Base-by-base conservation (phyloP, 2,113 vertebrate species). In the Malurus elegans region DNA sequence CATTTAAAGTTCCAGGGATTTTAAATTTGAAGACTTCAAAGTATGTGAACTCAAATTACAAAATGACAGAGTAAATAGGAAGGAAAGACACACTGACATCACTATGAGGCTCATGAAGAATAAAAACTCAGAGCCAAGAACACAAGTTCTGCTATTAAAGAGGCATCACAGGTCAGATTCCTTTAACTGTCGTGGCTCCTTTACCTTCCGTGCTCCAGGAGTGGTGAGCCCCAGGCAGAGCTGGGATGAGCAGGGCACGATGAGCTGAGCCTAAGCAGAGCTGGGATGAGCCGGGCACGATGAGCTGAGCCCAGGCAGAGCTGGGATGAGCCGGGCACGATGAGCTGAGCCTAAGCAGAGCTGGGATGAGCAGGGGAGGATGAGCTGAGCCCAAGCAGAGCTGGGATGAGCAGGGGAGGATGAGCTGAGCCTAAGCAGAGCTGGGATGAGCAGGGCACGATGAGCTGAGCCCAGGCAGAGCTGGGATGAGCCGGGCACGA, bases 81-180 rank as follows among this genome's bases (percentile, higher is more conserved):
- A 90, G 58, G 62, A n/a, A 58, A 38, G 29, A 10, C 45, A 47
- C 26, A 13, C 32, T 50, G 23, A 18, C 18, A 40, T 50, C 54
- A 4, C 71, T n/a, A 6, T 1, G 34, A 44, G 72, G 18, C 16
- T 65, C 1, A 0, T 12, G 29, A 23, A 18, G 29, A 58, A 21
- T 5, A 36, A 26, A 76, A 73, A n/a, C 8, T 10, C 32, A 53
- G 70, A 79, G 48, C 38, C 34, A 50, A 50, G 62, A 26, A 19
- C 74, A 45, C 60, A 13, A 24, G n/a, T 31, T 58, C 26, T 79
- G 45, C 45, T 48, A 4, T 19, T 62, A 6, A 40, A 48, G 13
- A 76, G 29, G 47, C 26, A 50, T 6, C 42, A 3, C 1, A 48
- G 76, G n/a, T 71, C 18, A 20, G 34, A 28, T 60, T 44, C 44